Base-by-base conservation (phyloP, 2,888 invertebrate species). In the Volucella bombylans region DNA sequence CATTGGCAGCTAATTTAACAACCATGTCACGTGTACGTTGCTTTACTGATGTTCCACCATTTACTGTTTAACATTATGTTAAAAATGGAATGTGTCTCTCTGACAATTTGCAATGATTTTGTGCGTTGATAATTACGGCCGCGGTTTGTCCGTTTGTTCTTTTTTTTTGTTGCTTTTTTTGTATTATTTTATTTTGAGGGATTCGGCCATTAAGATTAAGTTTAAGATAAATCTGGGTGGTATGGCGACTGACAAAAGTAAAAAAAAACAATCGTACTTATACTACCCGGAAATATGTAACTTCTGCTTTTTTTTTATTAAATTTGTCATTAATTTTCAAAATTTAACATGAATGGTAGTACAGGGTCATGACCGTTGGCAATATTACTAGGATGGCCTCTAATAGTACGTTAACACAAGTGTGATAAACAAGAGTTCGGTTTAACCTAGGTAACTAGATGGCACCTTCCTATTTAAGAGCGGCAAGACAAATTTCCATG, bases 41-140 rank as follows among this genome's bases (percentile, higher is more conserved):
- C 80, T 83, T 83, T 80, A 83, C 83, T 83, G 83, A 83, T 83
- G 80, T 76, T 83, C 80, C 83, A 83, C 71, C 83, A 76, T 83
- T 83, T 83, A 83, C 80, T 83, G 80, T 83, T 74, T 47, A 79
- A 80, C 83, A 76, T 83, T 83, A 80, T 80, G 80, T 64, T 74
- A 80, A 69, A 83, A 64, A 80, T 74, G 65, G 76, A 80, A 83
- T 83, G 83, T 80, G 74, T 74, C 65, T 31, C 31, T 80, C 83
- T 39, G 64, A 59, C 80, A 83, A 83, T 83, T 83, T 74, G 83
- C 83, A 83, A 83, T 83, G 74, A 80, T 80, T 69, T 83, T 74
- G 69, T 74, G 69, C 62, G 72, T 68, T 54, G 72, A 82, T 78
- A 77, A 69, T 69, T 77, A 54, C 50, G 59, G 38, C 67, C 50